Percentiles rank a stretch among this genome's conserved stretches.
phyloP scores from a whole-genome alignment of 2,888 invertebrate species.

The Phania funesta region DNA sequence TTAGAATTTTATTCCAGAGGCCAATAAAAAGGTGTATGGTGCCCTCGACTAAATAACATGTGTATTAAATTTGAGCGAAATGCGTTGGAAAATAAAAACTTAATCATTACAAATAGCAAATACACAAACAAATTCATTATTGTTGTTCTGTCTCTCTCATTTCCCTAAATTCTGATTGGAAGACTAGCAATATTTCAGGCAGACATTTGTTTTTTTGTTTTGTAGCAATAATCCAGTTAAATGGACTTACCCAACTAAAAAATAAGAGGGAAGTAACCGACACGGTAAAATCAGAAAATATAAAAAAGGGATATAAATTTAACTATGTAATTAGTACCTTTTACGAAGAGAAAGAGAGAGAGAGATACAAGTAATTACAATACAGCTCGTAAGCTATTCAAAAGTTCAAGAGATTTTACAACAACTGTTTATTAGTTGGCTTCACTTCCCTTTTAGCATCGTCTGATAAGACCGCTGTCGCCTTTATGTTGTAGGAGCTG shows the following conservation, averaged over 20 bases:
- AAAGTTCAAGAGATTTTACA: not conserved
- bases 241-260: not conserved
- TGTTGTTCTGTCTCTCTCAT: not conserved
- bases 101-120: not conserved
- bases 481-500: not conserved
- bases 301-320: not conserved
- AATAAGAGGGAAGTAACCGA: not conserved
- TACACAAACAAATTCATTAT: slow-evolving; percentile 1
- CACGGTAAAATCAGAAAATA: not conserved
- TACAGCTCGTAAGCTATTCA: not conserved
- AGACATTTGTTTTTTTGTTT: not conserved
- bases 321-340: not conserved
- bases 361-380: too few relatives aligned
- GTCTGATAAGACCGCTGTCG: not conserved
- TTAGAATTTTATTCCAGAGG: too few relatives aligned
- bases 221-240: not conserved
- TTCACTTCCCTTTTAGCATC: not conserved
- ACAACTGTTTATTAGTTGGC: not conserved
- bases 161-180: slow-evolving; percentile 35
- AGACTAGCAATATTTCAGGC: slow-evolving; percentile 23
- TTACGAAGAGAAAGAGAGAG: too few relatives aligned
- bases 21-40: too few relatives aligned
- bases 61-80: too few relatives aligned
- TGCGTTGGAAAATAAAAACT: too few relatives aligned
- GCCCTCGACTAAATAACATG: too few relatives aligned